Evolutionary conservation across 2,797 vertebrate genomes (phyloP).

Genomic region (Crocidura indochinensis): DNA sequence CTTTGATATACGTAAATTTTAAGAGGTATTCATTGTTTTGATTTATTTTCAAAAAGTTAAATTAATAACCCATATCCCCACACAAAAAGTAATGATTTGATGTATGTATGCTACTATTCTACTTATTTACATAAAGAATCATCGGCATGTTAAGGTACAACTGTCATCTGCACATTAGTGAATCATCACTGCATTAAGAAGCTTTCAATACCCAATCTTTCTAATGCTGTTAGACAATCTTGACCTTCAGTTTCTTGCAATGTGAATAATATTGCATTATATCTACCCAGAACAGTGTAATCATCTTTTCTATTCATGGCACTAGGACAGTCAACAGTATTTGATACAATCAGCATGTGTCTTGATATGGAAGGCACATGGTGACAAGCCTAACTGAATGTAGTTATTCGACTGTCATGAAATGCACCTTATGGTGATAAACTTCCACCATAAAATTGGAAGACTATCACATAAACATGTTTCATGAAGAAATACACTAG

Average conservation of each 20-base stretch:
- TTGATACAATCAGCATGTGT: conserved; percentile 94
- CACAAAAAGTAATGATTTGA: conserved; percentile 5
- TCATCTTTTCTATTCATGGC: conserved; percentile 92
- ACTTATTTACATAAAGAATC: conserved; percentile 77
- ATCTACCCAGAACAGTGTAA: conserved; percentile 90
- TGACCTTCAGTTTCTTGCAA: conserved; percentile 92
- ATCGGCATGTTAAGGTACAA: conserved; percentile 76
- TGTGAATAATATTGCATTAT: conserved; percentile 91
- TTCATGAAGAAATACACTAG: conserved; percentile 94
- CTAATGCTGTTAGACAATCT: conserved; percentile 89
- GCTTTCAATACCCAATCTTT: conserved; percentile 88
- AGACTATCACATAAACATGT: conserved; percentile 95
- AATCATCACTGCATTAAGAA: conserved; percentile 87
- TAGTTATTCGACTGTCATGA: conserved; percentile 94
- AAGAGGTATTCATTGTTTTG: conserved; percentile 18
- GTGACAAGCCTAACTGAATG: conserved; percentile 94
- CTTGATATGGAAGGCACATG: conserved; percentile 93
- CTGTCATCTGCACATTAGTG: conserved; percentile 83
- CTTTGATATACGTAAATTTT: conserved; percentile 40
- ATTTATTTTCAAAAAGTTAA: conserved; percentile 70
- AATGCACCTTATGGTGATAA: conserved; percentile 94
- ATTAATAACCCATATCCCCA: conserved; percentile 50
- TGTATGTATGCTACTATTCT: conserved; percentile 19
- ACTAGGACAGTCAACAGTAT: conserved; percentile 92
- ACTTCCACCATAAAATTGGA: conserved; percentile 93